Evolutionary conservation across 1,140 invertebrate genomes (phyloP).

Genomic region (Hycleus phaleratus): DNA sequence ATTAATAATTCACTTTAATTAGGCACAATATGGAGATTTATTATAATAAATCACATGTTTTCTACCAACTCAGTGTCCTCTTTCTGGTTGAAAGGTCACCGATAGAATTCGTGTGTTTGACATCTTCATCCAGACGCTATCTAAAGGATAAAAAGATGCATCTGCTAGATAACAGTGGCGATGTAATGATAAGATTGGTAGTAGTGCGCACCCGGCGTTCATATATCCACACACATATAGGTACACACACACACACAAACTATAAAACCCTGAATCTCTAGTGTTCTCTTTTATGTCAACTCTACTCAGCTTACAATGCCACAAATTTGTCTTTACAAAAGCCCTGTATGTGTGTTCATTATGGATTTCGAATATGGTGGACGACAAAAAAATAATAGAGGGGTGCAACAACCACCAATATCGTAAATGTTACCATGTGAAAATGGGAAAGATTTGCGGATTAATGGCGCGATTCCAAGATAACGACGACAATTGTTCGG

Average conservation of each 20-base stretch:
- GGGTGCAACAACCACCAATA: neutral
- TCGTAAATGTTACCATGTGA: neutral
- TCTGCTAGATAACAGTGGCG: constrained; percentile 29
- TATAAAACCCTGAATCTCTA: constrained; percentile 11
- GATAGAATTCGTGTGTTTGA: constrained; percentile 30
- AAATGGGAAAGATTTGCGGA: neutral
- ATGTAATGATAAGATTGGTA: constrained; percentile 28
- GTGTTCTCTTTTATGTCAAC: constrained; percentile 29
- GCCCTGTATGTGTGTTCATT: constrained; percentile 20
- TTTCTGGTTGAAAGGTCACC: no score
- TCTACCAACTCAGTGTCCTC: no score
- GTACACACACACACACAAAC: neutral
- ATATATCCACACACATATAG: no score
- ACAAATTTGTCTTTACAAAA: constrained; percentile 32
- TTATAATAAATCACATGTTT: no score
- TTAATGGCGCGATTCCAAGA: neutral
- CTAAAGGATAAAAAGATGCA: constrained; percentile 32
- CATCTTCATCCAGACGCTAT: constrained; percentile 30
- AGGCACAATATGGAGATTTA: no score
- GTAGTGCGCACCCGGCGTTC: constrained; percentile 25
- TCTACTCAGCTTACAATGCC: constrained; percentile 29
- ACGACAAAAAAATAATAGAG: constrained; percentile 11
- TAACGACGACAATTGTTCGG: neutral
- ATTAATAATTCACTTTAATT: no score
- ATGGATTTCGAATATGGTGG: constrained; percentile 11